Conservation (phyloP, 1,140 invertebrate species). For the Euwallacea similis region DNA sequence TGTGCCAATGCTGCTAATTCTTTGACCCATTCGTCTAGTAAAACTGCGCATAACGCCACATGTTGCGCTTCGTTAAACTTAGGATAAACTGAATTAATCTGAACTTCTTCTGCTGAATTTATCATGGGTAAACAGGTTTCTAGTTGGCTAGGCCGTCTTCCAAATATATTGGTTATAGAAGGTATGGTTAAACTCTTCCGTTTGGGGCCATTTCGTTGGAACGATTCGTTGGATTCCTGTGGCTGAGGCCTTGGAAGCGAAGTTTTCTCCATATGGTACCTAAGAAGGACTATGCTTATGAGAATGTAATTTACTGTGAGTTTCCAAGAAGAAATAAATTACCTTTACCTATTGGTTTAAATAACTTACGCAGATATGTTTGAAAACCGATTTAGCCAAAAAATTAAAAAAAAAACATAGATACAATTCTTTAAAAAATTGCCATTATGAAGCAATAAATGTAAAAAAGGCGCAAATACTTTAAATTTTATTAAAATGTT, state of each 20-base stretch:
- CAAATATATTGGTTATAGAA: conserved; percentile 70
- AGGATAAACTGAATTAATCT: conserved; percentile 45
- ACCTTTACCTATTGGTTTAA: too few species aligned
- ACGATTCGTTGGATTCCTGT: conserved; percentile 54
- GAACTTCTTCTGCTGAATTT: conserved; percentile 40
- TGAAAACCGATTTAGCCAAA: too few species aligned
- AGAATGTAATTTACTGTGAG: too few species aligned
- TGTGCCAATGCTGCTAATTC: conserved; percentile 89
- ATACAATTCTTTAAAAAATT: too few species aligned
- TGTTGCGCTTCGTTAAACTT: conserved; percentile 55
- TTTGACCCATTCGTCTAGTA: conserved; percentile 91
- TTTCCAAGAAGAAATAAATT: too few species aligned
- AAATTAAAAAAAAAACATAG: too few species aligned
- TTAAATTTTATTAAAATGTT: conserved; percentile 6
- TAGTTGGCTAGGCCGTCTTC: conserved; percentile 57
- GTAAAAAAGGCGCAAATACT: neutral
- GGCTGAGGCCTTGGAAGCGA: conserved; percentile 20
- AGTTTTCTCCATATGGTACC: conserved; percentile 51
- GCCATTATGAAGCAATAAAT: too few species aligned
- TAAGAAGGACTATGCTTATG: conserved; percentile 9
- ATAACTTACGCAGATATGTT: too few species aligned
- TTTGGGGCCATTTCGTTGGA: conserved; percentile 66
- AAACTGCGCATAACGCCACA: conserved; percentile 80
- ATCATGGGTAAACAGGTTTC: conserved; percentile 44
- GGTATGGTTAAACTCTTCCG: conserved; percentile 70